A percentile compares a stretch with the other conserved stretches of the same genome.
phyloP scores from a whole-genome alignment of 2,797 vertebrate species.

The Myioborus melanocephalus region DNA sequence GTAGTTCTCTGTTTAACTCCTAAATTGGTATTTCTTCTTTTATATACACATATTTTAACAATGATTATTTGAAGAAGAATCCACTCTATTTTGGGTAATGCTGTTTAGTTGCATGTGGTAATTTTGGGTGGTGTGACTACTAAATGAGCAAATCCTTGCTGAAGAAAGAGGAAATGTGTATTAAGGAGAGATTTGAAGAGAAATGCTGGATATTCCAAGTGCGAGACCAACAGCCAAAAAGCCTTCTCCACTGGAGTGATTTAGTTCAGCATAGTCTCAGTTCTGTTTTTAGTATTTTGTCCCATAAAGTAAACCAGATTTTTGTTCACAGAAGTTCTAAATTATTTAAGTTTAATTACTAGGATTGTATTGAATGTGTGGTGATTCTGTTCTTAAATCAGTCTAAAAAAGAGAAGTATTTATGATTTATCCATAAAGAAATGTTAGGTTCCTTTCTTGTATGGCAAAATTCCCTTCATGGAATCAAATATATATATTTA shows the following conservation, averaged over 20 bases:
- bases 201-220: not conserved
- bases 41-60: not conserved
- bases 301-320: not conserved
- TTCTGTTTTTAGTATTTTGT: slow-evolving; percentile 14
- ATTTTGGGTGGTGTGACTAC: not conserved
- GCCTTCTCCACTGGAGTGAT: not conserved
- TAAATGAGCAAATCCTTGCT: not conserved
- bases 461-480: not conserved
- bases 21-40: slow-evolving; percentile 9
- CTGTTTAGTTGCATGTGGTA: not conserved
- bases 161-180: not conserved
- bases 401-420: not conserved
- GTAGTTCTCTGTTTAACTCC: not conserved
- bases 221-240: slow-evolving; percentile 9
- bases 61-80: not conserved
- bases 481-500: not conserved
- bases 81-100: slow-evolving; percentile 12
- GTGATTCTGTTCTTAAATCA: not conserved
- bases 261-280: not conserved
- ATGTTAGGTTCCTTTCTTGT: not conserved
- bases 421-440: not conserved
- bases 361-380: not conserved
- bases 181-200: not conserved
- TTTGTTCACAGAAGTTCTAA: not conserved
- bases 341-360: not conserved